Conservation (phyloP, 2,888 invertebrate species). For the Caenorhabditis zanzibari region DNA sequence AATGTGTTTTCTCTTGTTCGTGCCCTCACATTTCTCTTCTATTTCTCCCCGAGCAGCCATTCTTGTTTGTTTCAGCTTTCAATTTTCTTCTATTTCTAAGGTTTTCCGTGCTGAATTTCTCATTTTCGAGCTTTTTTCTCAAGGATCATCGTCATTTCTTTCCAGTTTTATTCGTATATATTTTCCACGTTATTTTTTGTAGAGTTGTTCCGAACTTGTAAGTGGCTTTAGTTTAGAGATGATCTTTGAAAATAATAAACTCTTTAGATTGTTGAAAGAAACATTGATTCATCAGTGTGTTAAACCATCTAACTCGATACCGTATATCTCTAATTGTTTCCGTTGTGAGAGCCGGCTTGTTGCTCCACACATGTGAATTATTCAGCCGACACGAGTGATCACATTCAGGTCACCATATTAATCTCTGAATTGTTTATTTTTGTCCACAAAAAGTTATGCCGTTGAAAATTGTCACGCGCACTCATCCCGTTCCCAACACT, state of each 20-base stretch:
- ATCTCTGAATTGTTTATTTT: slow-evolving; percentile 35
- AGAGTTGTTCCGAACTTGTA: slow-evolving; percentile 12
- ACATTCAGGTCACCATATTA: slow-evolving; percentile 20
- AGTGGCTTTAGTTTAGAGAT: slow-evolving; percentile 29
- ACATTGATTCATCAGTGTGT: background rate
- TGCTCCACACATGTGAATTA: slow-evolving; percentile 6
- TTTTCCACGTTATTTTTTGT: background rate
- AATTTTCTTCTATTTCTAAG: slow-evolving; percentile 8
- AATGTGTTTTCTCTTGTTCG: slow-evolving; percentile 28
- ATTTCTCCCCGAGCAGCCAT: slow-evolving; percentile 20
- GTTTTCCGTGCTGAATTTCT: slow-evolving; percentile 40
- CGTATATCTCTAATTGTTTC: slow-evolving; percentile 3
- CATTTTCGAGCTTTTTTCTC: slow-evolving; percentile 38
- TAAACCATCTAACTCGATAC: background rate
- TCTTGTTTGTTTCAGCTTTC: slow-evolving; percentile 35
- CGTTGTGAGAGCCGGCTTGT: background rate
- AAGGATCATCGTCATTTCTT: background rate
- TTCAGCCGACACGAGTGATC: slow-evolving; percentile 10
- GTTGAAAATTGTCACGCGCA: slow-evolving; percentile 35
- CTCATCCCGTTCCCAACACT: slow-evolving; percentile 36
- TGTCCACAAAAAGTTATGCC: slow-evolving; percentile 28
- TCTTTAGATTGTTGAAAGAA: background rate
- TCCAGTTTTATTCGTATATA: slow-evolving; percentile 4
- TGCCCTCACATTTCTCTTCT: slow-evolving; percentile 15
- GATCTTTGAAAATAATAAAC: slow-evolving; percentile 6